A percentile compares a stretch with the other conserved stretches of the same genome.
These are phyloP conservation scores for Plusia festucae DNA, from an alignment of 2,888 invertebrate species.

Conservation along the genomic window DNA sequence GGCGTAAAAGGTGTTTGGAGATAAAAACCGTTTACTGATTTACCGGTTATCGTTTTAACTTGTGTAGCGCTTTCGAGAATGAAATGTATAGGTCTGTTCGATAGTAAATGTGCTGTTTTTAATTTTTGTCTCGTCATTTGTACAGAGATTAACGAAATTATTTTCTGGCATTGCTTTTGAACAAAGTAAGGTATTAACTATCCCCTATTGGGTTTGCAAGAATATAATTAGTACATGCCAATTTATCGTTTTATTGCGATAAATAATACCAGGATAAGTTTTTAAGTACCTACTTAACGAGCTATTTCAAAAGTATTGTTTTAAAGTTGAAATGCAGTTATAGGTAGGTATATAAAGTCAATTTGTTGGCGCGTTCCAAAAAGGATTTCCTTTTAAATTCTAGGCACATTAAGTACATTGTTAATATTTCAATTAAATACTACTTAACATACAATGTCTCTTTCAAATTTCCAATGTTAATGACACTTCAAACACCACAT, in stretches of 20 bases:
- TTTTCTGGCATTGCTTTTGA: neutral
- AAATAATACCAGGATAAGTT: no score
- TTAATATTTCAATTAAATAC: no score
- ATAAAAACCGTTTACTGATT: slow-evolving; percentile 56
- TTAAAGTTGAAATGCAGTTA: no score
- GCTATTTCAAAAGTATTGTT: no score
- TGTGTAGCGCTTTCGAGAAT: slow-evolving; percentile 28
- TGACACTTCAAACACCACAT: neutral
- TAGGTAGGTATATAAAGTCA: no score
- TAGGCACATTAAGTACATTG: no score
- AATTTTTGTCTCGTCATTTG: slow-evolving; percentile 14
- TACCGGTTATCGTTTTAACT: slow-evolving; percentile 53
- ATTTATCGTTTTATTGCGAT: neutral
- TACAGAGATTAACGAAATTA: neutral
- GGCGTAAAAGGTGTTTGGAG: slow-evolving; percentile 52
- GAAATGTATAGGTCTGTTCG: slow-evolving; percentile 25
- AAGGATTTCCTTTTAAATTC: no score
- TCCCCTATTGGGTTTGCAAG: neutral
- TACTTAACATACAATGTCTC: neutral
- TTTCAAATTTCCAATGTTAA: neutral
- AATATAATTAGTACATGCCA: neutral
- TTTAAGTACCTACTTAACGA: no score
- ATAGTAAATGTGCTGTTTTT: slow-evolving; percentile 12
- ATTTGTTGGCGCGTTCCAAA: no score
- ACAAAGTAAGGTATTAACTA: neutral